Conservation (phyloP, 2,113 vertebrate species). For the Ceyx cyanopectus region DNA sequence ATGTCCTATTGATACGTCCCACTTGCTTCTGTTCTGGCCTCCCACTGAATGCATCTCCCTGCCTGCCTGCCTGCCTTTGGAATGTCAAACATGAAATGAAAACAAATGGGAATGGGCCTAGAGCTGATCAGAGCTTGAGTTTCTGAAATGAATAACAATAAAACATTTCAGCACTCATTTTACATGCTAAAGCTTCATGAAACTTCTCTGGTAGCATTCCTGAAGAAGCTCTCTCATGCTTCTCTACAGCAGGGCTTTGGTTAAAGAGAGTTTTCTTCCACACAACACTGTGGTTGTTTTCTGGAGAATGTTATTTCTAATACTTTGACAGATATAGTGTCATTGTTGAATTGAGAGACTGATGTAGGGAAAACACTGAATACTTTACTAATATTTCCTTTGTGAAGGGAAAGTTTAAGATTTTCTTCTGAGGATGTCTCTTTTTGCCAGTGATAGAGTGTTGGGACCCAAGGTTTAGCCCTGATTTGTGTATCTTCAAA, state of each 20-base stretch:
- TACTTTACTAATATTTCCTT: background rate
- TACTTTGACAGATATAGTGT: background rate
- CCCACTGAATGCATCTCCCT: rapidly evolving
- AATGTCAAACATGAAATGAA: background rate
- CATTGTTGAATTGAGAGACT: background rate
- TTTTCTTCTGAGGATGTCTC: background rate
- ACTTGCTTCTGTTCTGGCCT: background rate
- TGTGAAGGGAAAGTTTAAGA: background rate
- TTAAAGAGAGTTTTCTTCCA: background rate
- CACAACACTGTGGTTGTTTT: background rate
- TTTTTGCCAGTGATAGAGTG: background rate
- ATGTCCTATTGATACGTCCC: background rate
- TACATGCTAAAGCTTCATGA: background rate
- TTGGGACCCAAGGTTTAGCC: background rate
- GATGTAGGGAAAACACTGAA: background rate
- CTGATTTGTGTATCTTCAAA: background rate
- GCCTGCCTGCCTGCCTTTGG: background rate
- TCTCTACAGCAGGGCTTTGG: background rate
- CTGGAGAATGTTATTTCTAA: background rate
- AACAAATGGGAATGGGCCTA: background rate
- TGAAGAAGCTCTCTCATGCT: background rate
- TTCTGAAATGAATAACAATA: background rate
- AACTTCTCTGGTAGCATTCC: background rate
- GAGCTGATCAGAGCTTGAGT: background rate
- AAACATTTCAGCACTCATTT: background rate